Evolutionary conservation across 2,113 vertebrate genomes (phyloP).

Genomic region (Mobula hypostoma): DNA sequence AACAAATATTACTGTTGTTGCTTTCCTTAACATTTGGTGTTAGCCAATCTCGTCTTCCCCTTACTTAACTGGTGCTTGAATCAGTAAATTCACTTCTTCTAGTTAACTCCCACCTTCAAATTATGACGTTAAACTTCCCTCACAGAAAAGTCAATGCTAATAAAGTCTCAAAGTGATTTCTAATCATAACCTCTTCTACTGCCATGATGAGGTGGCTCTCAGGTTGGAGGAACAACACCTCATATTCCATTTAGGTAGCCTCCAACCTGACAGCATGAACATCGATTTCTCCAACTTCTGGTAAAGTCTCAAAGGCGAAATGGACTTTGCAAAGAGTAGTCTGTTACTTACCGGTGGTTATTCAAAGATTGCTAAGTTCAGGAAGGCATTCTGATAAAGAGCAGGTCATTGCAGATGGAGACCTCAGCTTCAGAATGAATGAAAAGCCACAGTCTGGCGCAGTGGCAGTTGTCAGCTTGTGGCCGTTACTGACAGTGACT

Average conservation of each 20-base stretch:
- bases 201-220: too few species aligned
- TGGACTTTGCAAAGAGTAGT: slow-evolving; percentile 41
- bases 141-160: neutral
- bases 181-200: too few species aligned
- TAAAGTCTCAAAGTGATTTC: slow-evolving; percentile 36
- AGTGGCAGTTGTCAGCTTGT: slow-evolving; percentile 50
- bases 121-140: neutral
- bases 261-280: too few species aligned
- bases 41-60: neutral
- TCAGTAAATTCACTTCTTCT: neutral
- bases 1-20: neutral
- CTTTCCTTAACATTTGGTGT: neutral
- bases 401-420: slow-evolving; percentile 27
- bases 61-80: neutral
- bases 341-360: slow-evolving; percentile 41
- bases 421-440: slow-evolving; percentile 45
- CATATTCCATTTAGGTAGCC: too few species aligned
- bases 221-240: too few species aligned
- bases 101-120: neutral
- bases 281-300: too few species aligned
- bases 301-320: slow-evolving; percentile 41
- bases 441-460: slow-evolving; percentile 48
- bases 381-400: slow-evolving; percentile 46
- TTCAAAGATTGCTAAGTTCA: slow-evolving; percentile 44
- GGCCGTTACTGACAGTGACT: slow-evolving; percentile 60